phyloP scores from a whole-genome alignment of 2,888 invertebrate species.

The Hofmannophila pseudospretella region DNA sequence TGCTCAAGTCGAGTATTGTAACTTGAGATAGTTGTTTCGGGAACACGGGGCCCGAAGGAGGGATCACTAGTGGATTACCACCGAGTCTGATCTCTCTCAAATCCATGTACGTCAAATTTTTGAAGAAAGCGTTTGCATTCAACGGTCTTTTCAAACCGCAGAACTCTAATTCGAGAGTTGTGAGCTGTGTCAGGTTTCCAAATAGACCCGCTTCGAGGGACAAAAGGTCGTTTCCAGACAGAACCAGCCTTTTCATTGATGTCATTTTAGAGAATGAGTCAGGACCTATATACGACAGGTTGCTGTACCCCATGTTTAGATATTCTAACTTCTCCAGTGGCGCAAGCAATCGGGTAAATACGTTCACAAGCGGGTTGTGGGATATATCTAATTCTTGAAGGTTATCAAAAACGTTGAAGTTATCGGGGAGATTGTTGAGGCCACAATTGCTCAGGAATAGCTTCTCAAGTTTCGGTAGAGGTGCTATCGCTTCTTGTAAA shows the following conservation, averaged over 20 bases:
- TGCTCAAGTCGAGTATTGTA: slow-evolving; percentile 80
- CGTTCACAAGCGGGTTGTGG: slow-evolving; percentile 82
- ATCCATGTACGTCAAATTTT: slow-evolving; percentile 79
- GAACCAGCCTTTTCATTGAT: slow-evolving; percentile 79
- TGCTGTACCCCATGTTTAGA: slow-evolving; percentile 85
- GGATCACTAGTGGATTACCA: slow-evolving; percentile 81
- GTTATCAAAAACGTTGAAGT: slow-evolving; percentile 81
- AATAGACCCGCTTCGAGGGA: slow-evolving; percentile 82
- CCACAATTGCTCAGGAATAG: slow-evolving; percentile 83
- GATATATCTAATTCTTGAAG: slow-evolving; percentile 84
- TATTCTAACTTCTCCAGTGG: slow-evolving; percentile 82
- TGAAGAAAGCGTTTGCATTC: slow-evolving; percentile 82
- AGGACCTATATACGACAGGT: slow-evolving; percentile 80
- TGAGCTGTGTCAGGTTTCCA: slow-evolving; percentile 81
- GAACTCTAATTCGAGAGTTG: slow-evolving; percentile 82
- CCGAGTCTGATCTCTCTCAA: slow-evolving; percentile 82
- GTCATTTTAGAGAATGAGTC: slow-evolving; percentile 84
- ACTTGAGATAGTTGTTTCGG: slow-evolving; percentile 81
- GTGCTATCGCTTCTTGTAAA: slow-evolving; percentile 80
- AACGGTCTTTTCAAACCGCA: slow-evolving; percentile 81
- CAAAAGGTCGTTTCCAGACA: slow-evolving; percentile 83
- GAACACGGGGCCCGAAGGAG: slow-evolving; percentile 77
- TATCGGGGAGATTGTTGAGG: slow-evolving; percentile 80
- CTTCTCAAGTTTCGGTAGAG: slow-evolving; percentile 80
- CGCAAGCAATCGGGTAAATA: slow-evolving; percentile 80